Evolutionary conservation across 1,140 invertebrate species (phyloP), one percentile per base, ranked within the genome.

Genomic region (Drosophila ironensis): DNA sequence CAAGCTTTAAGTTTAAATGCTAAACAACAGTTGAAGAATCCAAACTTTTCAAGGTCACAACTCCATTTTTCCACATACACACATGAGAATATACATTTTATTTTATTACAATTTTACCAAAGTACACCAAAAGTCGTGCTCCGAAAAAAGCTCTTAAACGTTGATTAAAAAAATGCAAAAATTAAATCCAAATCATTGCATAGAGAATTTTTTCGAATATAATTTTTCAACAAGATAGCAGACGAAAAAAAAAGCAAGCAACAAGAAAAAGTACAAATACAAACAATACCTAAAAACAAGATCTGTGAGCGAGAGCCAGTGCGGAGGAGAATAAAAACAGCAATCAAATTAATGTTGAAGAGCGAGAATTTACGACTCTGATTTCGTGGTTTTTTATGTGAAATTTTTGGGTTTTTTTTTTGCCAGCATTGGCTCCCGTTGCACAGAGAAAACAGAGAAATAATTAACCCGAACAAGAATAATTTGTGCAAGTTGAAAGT

Each of bases 401-500:
- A n/a, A n/a, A 16, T 22, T 28, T 52, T 40, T 37, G n/a, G 4
- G 25, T 20, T 60, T 30, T 59, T 33, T 53, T 60, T 73, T 61
- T 41, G 33, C 37, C 37, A 38, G 48, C 41, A 22, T 50, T 50
- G 8, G 53, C 25, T 41, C 46, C 30, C 33, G 33, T 14, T 8
- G 33, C 42, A 44, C 53, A 76, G 56, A 72, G 30, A 56, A 51
- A 64, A 50, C 20, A 66, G 35, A 53, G 53, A 54, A 54, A 68
- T 40, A 66, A 78, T 73, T 73, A 78, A 78, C 74, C 56, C 30
- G 24, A 72, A 70, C 28, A 63, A 54, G 54, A 78, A 81, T 80
- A 82, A 84, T 84, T 87, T 86, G 81, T 86, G 81, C 81, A 87
- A 86, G 81, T 86, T 86, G 81, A 86, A 87, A 87, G 75, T 80